phyloP scores from a whole-genome alignment of 2,888 invertebrate species.

The Heliconius erato region DNA sequence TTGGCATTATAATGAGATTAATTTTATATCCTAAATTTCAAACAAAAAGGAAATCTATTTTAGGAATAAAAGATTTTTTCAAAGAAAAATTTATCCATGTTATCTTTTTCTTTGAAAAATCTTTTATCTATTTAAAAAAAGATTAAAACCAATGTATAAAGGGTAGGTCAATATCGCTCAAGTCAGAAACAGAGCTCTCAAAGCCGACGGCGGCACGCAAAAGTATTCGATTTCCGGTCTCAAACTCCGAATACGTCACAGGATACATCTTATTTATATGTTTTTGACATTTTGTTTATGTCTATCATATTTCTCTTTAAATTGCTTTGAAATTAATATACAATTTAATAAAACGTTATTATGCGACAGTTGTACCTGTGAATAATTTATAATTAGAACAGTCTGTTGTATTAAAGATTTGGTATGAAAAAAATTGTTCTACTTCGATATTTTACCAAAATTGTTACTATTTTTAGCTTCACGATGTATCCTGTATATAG shows the following conservation, averaged over 20 bases:
- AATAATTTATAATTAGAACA: no score
- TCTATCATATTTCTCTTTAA: neutral
- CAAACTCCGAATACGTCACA: neutral
- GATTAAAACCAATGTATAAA: neutral
- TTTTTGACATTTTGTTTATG: slow-evolving; percentile 16
- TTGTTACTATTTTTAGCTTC: no score
- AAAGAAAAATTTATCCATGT: neutral
- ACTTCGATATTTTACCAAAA: no score
- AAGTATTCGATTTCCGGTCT: slow-evolving; percentile 21
- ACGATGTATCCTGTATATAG: no score
- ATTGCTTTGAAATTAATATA: neutral
- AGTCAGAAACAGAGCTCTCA: neutral
- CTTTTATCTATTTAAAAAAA: neutral
- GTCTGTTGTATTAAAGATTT: no score
- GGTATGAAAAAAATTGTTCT: no score
- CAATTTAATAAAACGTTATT: neutral
- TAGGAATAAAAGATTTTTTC: neutral
- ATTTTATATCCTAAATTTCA: no score
- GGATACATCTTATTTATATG: slow-evolving; percentile 16
- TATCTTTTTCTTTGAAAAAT: neutral
- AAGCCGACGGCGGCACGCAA: neutral
- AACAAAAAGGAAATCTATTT: neutral
- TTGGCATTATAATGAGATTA: no score
- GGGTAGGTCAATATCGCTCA: slow-evolving; percentile 11
- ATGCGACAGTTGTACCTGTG: no score